phyloP scores from a whole-genome alignment of 2,113 vertebrate species.

The Erythrocercus mccallii region DNA sequence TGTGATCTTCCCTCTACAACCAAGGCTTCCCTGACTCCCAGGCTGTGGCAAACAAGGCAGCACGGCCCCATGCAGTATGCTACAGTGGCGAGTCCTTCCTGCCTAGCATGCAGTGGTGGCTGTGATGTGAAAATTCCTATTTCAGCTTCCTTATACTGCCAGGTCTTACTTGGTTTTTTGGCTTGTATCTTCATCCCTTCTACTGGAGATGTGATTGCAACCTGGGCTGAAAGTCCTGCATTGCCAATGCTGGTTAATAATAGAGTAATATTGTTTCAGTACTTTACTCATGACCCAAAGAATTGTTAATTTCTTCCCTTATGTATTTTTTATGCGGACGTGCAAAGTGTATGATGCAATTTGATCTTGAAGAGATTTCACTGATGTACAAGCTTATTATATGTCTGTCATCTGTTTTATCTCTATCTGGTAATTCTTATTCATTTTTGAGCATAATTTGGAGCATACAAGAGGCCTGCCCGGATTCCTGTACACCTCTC shows the following conservation, averaged over 20 bases:
- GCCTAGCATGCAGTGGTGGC: neutral
- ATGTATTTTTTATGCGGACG: neutral
- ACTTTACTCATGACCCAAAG: neutral
- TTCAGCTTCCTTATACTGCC: neutral
- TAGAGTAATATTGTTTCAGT: neutral
- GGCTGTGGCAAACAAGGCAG: neutral
- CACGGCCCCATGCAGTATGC: neutral
- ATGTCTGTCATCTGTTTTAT: neutral
- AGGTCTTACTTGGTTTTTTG: neutral
- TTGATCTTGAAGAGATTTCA: neutral
- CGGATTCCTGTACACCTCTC: neutral
- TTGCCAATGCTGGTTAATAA: neutral
- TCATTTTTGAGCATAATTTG: neutral
- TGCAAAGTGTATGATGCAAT: neutral
- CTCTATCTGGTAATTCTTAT: neutral
- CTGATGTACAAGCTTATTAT: neutral
- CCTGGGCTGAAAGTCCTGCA: neutral
- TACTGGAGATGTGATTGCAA: neutral
- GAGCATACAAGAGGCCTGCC: neutral
- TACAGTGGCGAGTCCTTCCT: neutral
- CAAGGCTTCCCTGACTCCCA: accelerated
- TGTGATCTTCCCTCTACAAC: neutral
- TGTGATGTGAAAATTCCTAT: neutral
- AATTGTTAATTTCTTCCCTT: neutral
- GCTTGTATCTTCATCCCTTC: neutral